Evolutionary conservation across 2,113 vertebrate species (phyloP).

Genomic region (Kryptolebias marmoratus): DNA sequence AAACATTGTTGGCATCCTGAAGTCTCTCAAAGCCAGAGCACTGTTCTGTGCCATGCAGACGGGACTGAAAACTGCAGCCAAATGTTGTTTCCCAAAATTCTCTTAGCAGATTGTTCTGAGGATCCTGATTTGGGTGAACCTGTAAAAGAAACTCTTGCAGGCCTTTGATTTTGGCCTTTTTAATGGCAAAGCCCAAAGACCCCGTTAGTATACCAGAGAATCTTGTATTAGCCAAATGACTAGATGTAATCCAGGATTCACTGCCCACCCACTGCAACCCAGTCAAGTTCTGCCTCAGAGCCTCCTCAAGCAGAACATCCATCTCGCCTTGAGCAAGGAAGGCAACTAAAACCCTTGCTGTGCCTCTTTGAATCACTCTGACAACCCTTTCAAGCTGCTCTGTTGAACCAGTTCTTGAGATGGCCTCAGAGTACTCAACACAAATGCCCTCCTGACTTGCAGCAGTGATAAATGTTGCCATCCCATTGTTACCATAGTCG

Average conservation of each 20-base stretch:
- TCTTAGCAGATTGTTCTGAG: constrained; percentile 64
- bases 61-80: constrained; percentile 62
- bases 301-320: constrained; percentile 74
- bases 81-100: constrained; percentile 82
- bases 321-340: constrained; percentile 82
- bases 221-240: constrained; percentile 60
- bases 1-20: constrained; percentile 63
- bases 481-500: constrained; percentile 82
- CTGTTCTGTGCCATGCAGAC: constrained; percentile 5
- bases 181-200: constrained; percentile 79
- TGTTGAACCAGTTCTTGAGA: constrained; percentile 70
- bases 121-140: constrained; percentile 68
- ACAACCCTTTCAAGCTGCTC: constrained; percentile 71
- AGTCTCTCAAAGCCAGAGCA: constrained; percentile 78
- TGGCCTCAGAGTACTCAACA: constrained; percentile 79
- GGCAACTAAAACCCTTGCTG: constrained; percentile 75
- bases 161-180: constrained; percentile 71
- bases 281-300: constrained; percentile 75
- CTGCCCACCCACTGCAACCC: constrained; percentile 82
- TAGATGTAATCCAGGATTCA: constrained; percentile 81
- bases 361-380: constrained; percentile 65
- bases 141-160: constrained; percentile 75
- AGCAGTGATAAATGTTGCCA: constrained; percentile 76
- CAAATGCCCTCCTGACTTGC: constrained; percentile 75
- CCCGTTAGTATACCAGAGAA: constrained; percentile 70